phyloP scores from a whole-genome alignment of 1,140 invertebrate species.

The Melanaphis sacchari region DNA sequence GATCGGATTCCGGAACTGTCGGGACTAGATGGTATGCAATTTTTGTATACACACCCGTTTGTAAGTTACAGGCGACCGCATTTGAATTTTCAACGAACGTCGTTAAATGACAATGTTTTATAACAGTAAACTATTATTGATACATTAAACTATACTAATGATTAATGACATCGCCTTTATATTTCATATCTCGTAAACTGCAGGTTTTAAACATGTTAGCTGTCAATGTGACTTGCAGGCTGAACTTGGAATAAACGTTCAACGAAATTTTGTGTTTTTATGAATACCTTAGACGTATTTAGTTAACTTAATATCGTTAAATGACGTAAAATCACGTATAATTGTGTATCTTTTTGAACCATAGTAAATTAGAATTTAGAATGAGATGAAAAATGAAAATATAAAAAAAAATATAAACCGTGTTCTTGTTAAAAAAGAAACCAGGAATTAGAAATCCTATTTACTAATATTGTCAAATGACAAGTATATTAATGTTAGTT shows the following conservation, averaged over 20 bases:
- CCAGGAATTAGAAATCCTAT: background rate
- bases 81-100: background rate
- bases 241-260: no score
- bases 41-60: background rate
- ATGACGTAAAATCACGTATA: background rate
- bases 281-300: no score
- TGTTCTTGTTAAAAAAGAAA: background rate
- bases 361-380: background rate
- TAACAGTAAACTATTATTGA: no score
- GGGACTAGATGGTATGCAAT: background rate
- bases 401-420: background rate
- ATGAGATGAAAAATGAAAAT: background rate
- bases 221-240: no score
- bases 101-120: background rate
- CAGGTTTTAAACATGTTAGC: no score
- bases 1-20: background rate
- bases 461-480: no score
- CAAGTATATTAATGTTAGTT: background rate
- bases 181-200: no score
- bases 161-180: no score
- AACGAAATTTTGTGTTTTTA: no score
- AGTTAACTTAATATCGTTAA: no score
- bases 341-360: background rate
- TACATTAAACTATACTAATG: no score
- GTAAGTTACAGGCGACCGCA: background rate